Evolutionary conservation across 2,113 vertebrate genomes (phyloP).

Genomic region (Heptranchias perlo): DNA sequence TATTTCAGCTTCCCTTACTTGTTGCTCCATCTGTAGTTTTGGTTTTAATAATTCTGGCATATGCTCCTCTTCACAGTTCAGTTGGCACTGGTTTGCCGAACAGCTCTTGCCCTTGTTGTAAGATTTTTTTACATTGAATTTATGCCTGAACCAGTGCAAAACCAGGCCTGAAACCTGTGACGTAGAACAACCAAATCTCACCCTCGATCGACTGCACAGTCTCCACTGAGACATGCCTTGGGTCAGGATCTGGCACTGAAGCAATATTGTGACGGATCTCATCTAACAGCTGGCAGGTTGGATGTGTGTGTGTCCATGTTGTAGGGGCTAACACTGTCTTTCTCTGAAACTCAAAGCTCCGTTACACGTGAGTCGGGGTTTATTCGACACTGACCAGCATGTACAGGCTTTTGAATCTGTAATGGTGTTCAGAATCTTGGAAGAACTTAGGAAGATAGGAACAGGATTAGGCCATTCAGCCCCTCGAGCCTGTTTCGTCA

Average conservation of each 20-base stretch:
- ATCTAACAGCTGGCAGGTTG: neutral
- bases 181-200: neutral
- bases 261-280: neutral
- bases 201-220: neutral
- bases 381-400: too few species aligned
- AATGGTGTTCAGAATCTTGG: neutral
- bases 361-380: neutral
- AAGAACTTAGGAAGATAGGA: too few species aligned
- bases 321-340: too few species aligned
- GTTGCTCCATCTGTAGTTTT: neutral
- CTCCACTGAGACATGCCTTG: neutral
- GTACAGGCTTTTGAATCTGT: too few species aligned
- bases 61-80: neutral
- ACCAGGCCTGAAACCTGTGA: neutral
- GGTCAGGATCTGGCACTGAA: neutral
- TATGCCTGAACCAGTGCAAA: neutral
- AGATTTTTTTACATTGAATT: neutral
- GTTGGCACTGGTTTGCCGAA: neutral
- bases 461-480: too few species aligned
- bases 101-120: neutral
- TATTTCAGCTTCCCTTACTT: neutral
- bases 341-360: neutral
- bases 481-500: too few species aligned
- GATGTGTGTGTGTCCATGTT: neutral
- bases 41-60: neutral